Base-by-base conservation (phyloP, 1,140 invertebrate genomes). In the Aphaenogaster floridana region DNA sequence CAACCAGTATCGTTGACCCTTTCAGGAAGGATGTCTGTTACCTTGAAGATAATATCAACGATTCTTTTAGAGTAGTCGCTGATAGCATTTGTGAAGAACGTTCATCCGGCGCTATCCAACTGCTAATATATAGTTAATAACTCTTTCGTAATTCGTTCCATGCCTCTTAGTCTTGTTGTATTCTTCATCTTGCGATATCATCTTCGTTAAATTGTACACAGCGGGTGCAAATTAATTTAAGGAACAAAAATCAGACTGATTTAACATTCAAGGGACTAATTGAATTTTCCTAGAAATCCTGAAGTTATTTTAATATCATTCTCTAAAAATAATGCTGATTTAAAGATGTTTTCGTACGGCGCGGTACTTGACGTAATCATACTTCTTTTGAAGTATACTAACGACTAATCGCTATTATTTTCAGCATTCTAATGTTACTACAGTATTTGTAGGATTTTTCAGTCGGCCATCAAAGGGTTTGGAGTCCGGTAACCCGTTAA, bases 1-100 rank as follows among this genome's bases (percentile, higher is more conserved):
- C 42, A 74, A 63, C 28, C 69, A 74, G 69, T 84, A 74, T 61
- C 66, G 54, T 84, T 63, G 54, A 84, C 71, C 57, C 42, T 84
- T 74, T 84, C 69, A 61, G 68, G 69, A 74, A 84, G 69, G 45
- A 74, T 74, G 42, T 6, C 21, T 59, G 54, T 83, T 83, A 39
- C 8, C 4, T 74, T 61, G 54, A 84, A 74, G 80, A 84, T 84
- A 84, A 61, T 21, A 84, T 74, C 34, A 74, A 74, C 48, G 42
- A 84, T 84, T 84, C 28, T 84, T 84, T 84, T 61, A 39, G 68
- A 45, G 17, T 34, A 57, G 13, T 21, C 28, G 7, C 15, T 48
- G 39, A 61, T 59, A 74, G n/a, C 52, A 45, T 74, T 61, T 74
- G 57, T 15, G 15, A 59, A 3, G 3, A 59, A 61, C 39, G 7